Conservation (phyloP, 2,888 invertebrate species). For the Athrips mouffetella region DNA sequence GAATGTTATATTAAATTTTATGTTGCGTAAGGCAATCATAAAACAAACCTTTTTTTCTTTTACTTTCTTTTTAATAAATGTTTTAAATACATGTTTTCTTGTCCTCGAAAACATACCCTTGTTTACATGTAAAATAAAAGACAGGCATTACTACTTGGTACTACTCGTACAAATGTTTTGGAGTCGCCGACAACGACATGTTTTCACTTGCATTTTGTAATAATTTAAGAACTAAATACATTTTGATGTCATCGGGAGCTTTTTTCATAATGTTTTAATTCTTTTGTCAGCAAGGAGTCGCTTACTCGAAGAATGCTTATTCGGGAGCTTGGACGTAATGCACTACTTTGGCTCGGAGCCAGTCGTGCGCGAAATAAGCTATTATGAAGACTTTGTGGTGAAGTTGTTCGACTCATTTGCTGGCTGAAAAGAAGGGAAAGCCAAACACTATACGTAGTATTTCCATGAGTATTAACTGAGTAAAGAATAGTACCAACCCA, state of each 20-base stretch:
- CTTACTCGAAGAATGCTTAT: neutral
- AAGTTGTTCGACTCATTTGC: conserved; percentile 29
- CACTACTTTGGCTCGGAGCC: conserved; percentile 43
- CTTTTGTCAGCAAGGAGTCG: neutral
- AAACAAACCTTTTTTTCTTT: no score
- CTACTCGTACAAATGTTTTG: conserved; percentile 13
- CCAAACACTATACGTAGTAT: neutral
- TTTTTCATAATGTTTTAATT: neutral
- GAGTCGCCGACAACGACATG: neutral
- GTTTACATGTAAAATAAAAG: conserved; percentile 21
- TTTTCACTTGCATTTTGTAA: conserved; percentile 21
- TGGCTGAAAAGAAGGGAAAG: neutral
- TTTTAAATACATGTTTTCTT: neutral
- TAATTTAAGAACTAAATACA: no score
- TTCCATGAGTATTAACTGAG: no score
- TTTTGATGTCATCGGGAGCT: neutral
- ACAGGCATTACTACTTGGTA: conserved; percentile 5
- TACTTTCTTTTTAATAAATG: no score
- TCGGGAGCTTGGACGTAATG: conserved; percentile 36
- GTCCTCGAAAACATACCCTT: neutral
- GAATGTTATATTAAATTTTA: no score
- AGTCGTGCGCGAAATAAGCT: conserved; percentile 54
- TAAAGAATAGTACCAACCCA: no score
- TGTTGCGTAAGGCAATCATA: no score
- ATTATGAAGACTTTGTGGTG: conserved; percentile 32